Conservation (phyloP, 2,888 invertebrate genomes). For the Synanthedon myopaeformis region DNA sequence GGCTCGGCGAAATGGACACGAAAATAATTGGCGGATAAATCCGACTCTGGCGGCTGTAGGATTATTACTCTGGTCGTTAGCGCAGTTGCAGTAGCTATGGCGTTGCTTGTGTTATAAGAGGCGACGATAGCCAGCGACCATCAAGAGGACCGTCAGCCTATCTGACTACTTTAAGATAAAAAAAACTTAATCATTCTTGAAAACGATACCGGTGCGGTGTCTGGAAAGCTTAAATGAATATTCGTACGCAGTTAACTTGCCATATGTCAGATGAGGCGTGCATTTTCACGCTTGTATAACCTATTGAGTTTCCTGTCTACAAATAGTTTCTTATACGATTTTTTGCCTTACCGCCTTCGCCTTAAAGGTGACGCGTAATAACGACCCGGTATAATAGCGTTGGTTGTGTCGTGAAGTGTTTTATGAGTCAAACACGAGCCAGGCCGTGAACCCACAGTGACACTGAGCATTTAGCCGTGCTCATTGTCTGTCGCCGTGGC, state of each 20-base stretch:
- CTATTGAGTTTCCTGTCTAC: background rate
- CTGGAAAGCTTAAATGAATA: constrained; percentile 32
- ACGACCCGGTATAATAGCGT: constrained; percentile 1
- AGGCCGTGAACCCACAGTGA: constrained; percentile 50
- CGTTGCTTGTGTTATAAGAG: too few species aligned
- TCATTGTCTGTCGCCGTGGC: constrained; percentile 64
- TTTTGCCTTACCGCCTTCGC: constrained; percentile 6
- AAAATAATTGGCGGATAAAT: too few species aligned
- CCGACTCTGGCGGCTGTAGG: too few species aligned
- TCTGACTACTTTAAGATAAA: too few species aligned
- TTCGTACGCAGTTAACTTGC: constrained; percentile 31
- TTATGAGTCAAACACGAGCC: constrained; percentile 44
- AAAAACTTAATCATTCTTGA: too few species aligned
- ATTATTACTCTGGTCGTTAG: too few species aligned
- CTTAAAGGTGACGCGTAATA: constrained; percentile 2
- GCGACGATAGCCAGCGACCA: too few species aligned
- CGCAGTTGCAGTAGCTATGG: too few species aligned
- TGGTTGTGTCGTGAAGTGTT: constrained; percentile 34
- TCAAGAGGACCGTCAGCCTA: too few species aligned
- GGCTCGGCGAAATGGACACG: too few species aligned
- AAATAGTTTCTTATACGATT: constrained; percentile 4
- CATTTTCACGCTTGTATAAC: constrained; percentile 33
- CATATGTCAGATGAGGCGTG: constrained; percentile 45
- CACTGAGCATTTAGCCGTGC: constrained; percentile 39
- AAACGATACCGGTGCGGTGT: constrained; percentile 23